Evolutionary conservation across 2,888 invertebrate species (phyloP).

Genomic region (Brenthis daphne): DNA sequence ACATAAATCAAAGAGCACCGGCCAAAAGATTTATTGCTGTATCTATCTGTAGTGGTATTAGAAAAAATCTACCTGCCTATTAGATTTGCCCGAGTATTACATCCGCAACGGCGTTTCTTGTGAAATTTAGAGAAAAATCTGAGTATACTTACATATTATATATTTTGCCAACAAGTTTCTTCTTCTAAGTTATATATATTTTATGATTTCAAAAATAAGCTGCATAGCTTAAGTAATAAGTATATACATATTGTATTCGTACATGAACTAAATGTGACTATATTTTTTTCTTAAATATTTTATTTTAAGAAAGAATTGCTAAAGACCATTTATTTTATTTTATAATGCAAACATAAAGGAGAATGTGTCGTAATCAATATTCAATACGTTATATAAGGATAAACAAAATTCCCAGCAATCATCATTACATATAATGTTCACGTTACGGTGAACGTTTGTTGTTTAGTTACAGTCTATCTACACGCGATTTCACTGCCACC

Average conservation of each 20-base stretch:
- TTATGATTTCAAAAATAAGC: too few relatives aligned
- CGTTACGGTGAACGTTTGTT: constrained; percentile 75
- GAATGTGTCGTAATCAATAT: constrained; percentile 27
- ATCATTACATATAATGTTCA: constrained; percentile 72
- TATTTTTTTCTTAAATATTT: too few relatives aligned
- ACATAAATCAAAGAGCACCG: constrained; percentile 80
- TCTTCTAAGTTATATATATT: too few relatives aligned
- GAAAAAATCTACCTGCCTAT: constrained; percentile 53
- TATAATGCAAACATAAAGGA: too few relatives aligned
- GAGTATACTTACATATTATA: too few relatives aligned
- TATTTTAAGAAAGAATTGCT: too few relatives aligned
- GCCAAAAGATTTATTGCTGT: constrained; percentile 74
- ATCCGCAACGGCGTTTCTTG: constrained; percentile 44
- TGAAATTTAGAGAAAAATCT: neutral
- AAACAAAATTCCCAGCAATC: constrained; percentile 70
- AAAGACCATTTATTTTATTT: too few relatives aligned
- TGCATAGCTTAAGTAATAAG: too few relatives aligned
- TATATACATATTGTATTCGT: too few relatives aligned
- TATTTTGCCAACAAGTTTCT: too few relatives aligned
- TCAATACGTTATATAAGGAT: constrained; percentile 48
- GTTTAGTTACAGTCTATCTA: constrained; percentile 68
- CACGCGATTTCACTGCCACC: constrained; percentile 61
- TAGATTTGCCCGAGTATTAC: constrained; percentile 54
- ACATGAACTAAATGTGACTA: too few relatives aligned
- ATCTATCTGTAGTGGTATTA: constrained; percentile 57